Evolutionary conservation across 2,797 vertebrate species (phyloP).

Genomic region (Pangasius macronema): DNA sequence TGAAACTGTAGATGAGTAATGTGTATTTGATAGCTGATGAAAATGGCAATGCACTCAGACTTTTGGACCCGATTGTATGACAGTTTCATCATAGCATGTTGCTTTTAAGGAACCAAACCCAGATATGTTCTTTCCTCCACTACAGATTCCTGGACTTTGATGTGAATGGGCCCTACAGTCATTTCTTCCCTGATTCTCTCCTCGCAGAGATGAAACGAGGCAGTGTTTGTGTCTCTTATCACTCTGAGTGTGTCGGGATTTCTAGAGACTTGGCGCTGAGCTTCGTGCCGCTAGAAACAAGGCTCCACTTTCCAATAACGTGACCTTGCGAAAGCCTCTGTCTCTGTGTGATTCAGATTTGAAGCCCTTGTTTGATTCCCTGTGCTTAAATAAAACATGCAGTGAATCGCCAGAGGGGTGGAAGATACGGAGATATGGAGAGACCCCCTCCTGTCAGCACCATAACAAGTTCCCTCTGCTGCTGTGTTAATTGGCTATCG

Average conservation of each 20-base stretch:
- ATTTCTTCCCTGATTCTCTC: constrained; percentile 21
- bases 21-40: neutral
- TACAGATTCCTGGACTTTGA: constrained; percentile 27
- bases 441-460: constrained; percentile 40
- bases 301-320: constrained; percentile 46
- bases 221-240: constrained; percentile 39
- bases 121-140: constrained; percentile 8
- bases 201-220: constrained; percentile 34
- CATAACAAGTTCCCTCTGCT: constrained; percentile 51
- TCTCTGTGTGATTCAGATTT: constrained; percentile 41
- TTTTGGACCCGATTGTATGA: neutral
- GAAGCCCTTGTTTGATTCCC: constrained; percentile 53
- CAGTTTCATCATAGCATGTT: constrained; percentile 6
- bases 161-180: constrained; percentile 6
- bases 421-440: constrained; percentile 38
- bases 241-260: neutral
- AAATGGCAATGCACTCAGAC: neutral
- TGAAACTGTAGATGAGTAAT: neutral
- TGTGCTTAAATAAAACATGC: constrained; percentile 60
- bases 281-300: constrained; percentile 28
- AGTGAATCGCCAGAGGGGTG: constrained; percentile 26
- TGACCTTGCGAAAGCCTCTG: constrained; percentile 51
- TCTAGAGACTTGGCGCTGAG: constrained; percentile 13
- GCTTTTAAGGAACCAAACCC: constrained; percentile 15
- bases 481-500: constrained; percentile 57